phyloP scores from a whole-genome alignment of 35 echinoderm and acorn worm genomes.

The Lytechinus pictus region DNA sequence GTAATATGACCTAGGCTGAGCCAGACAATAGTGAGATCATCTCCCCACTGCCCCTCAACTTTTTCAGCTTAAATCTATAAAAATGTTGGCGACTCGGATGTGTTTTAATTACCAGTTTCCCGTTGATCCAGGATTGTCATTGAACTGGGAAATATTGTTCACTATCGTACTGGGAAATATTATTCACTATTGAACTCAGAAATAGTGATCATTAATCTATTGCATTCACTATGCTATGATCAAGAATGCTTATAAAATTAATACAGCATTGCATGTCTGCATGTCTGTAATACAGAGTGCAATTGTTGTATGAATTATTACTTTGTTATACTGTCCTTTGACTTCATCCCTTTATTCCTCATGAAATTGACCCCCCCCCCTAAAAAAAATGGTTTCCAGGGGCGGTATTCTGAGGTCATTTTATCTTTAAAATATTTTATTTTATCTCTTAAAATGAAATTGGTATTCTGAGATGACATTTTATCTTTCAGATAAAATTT shows the following conservation, averaged over 20 bases:
- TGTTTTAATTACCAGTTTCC: conserved; percentile 19
- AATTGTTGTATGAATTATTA: too few species aligned
- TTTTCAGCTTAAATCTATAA: conserved; percentile 13
- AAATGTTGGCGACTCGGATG: neutral
- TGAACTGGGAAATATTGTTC: neutral
- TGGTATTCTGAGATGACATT: too few species aligned
- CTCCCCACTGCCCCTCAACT: conserved; percentile 6
- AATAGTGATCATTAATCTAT: neutral
- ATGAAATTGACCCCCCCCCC: too few species aligned
- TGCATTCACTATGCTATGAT: neutral
- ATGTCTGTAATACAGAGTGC: too few species aligned
- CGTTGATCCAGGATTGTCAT: neutral
- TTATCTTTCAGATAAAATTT: too few species aligned
- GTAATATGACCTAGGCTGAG: neutral
- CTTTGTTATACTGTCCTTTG: too few species aligned
- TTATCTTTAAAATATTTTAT: too few species aligned
- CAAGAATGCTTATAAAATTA: neutral
- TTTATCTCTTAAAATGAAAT: too few species aligned
- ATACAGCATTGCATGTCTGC: too few species aligned
- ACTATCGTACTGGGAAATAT: neutral
- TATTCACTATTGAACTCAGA: neutral
- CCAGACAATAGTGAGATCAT: conserved; percentile 11
- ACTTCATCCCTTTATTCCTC: too few species aligned
- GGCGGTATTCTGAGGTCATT: too few species aligned
- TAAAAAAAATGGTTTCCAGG: too few species aligned